phyloP scores from a whole-genome alignment of 1,140 invertebrate species.

The Diorhabda elongata region DNA sequence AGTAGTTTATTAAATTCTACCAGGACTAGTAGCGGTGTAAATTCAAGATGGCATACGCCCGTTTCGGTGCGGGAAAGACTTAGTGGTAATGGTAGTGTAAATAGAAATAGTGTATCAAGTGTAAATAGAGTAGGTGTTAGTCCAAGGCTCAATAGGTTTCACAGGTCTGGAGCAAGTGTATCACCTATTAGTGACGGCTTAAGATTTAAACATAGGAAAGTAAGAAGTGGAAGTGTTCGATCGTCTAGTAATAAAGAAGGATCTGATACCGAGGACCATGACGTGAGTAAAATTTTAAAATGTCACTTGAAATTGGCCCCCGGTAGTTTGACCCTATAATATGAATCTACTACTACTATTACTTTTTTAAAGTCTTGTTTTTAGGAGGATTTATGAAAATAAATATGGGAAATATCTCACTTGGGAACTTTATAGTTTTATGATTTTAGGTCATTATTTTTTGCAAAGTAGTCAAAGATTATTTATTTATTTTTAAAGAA shows the following conservation, averaged over 20 bases:
- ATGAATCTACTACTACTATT: no score
- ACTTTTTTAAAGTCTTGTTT: no score
- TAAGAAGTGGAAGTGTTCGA: neutral
- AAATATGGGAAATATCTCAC: no score
- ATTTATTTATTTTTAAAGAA: no score
- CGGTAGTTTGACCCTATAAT: no score
- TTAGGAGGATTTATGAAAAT: no score
- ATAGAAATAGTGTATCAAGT: constrained; percentile 1
- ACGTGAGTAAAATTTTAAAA: no score
- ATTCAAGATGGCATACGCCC: neutral
- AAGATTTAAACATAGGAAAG: neutral
- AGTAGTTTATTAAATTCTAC: neutral
- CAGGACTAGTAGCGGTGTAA: neutral
- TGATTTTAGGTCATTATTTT: no score
- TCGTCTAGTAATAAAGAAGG: neutral
- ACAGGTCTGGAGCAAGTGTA: neutral
- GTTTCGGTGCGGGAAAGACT: neutral
- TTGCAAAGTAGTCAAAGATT: no score
- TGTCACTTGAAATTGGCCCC: no score
- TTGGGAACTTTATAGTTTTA: no score
- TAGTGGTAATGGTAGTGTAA: neutral
- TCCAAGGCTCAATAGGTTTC: neutral
- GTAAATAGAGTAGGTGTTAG: constrained; percentile 4
- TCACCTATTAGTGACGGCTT: neutral
- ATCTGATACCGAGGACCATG: neutral